Evolutionary conservation across 2,113 vertebrate genomes (phyloP), one percentile per base, ranked within the genome.

Genomic region (Forbesichthys papilliferus): DNA sequence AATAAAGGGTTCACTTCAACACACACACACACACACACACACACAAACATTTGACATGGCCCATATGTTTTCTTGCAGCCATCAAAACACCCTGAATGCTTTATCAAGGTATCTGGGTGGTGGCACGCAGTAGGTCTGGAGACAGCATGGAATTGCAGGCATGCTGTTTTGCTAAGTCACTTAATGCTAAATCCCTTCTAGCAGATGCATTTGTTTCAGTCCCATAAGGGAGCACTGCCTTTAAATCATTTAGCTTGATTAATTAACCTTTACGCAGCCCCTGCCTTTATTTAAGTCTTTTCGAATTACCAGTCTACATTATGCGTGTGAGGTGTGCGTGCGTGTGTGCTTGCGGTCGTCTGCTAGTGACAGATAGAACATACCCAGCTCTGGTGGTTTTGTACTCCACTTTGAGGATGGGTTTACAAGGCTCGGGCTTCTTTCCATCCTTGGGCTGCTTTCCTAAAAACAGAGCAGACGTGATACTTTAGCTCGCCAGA

Each of bases 351-450:
- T 61, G 58, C 18, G 49, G 42, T 27, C 61, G 55, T 48, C 58
- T 47, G 59, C 27, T 27, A 56, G 49, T 55, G 53, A 48, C 51
- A 48, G n/a, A 42, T 42, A 5, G 42, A 48, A 3, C 93, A 89
- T 94, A 99, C 98, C 98, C 98, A 86, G 87, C 88, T 93, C 95
- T 94, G 48, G 95, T 96, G 69, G 97, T 99, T 93, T 98, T 99
- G 91, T 98, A 99, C 84, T 99, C 98, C 92, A 99, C 98, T 93
- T 99, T 99, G 81, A 99, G 96, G 80, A 99, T 99, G 86, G 98
- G 98, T 93, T 98, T 99, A 92, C 98, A 99, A 34, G 97, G 94
- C 84, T 99, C 98, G 91, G 98, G 96, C 90, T 99, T 99, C 92
- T 98, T 99, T 81, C 98, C 98, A 87, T 99, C 98, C 92, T 99